phyloP scores from a whole-genome alignment of 1,140 invertebrate species.

The Heliconius nattereri region DNA sequence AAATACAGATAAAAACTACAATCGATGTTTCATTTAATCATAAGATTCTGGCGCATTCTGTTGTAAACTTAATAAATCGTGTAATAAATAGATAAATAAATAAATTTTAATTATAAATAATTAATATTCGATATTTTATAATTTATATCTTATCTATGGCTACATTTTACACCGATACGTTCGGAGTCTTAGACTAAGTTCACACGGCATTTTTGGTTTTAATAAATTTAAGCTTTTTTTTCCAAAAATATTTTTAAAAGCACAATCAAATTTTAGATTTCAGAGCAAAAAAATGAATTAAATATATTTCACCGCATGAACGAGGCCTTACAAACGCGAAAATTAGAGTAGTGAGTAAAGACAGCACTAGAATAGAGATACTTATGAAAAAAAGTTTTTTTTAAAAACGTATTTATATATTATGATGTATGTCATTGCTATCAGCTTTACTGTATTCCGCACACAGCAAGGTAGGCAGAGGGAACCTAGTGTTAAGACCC shows the following conservation, averaged over 20 bases:
- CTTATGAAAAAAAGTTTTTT: background rate
- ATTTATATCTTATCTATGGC: conserved; percentile 8
- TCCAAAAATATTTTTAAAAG: background rate
- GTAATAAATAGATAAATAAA: conserved; percentile 24
- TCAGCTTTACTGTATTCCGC: too few species aligned
- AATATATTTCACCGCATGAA: background rate
- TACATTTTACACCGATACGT: background rate
- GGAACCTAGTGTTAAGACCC: too few species aligned
- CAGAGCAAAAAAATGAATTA: background rate
- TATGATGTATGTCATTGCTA: too few species aligned
- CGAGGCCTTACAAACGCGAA: background rate
- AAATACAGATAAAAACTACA: conserved; percentile 35
- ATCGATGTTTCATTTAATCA: conserved; percentile 43
- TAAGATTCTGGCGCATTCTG: conserved; percentile 29
- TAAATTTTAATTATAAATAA: conserved; percentile 11
- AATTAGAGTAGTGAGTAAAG: background rate
- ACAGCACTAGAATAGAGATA: background rate
- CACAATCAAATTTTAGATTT: background rate
- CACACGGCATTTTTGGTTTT: background rate
- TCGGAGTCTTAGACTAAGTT: background rate
- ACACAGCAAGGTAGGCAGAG: too few species aligned
- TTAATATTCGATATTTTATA: background rate
- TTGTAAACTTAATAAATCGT: background rate
- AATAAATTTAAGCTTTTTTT: background rate
- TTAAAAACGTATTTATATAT: background rate